Evolutionary conservation across 2,113 vertebrate species (phyloP).

Genomic region (Periophthalmus modestus): DNA sequence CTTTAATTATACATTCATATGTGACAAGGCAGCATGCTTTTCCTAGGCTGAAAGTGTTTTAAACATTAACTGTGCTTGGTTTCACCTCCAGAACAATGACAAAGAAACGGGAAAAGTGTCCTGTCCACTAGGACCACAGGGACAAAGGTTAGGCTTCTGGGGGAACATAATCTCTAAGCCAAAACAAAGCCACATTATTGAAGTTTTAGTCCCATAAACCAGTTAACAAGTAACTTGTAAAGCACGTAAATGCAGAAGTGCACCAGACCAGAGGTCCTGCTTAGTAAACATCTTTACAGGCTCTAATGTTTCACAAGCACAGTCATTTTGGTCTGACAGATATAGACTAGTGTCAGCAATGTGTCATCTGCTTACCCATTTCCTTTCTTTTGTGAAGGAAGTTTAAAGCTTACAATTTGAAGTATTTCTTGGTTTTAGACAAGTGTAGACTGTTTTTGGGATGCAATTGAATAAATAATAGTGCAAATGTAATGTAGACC

Average conservation of each 20-base stretch:
- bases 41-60: constrained; percentile 20
- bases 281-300: not conserved
- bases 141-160: constrained; percentile 25
- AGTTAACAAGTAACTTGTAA: constrained; percentile 38
- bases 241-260: not conserved
- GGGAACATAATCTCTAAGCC: constrained; percentile 23
- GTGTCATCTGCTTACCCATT: constrained; percentile 36
- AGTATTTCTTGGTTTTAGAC: not conserved
- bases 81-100: constrained; percentile 16
- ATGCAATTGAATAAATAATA: not conserved
- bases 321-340: not conserved
- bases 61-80: constrained; percentile 34
- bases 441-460: not conserved
- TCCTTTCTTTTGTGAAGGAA: constrained; percentile 30
- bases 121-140: not conserved
- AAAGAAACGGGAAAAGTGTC: constrained; percentile 14
- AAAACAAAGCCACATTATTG: constrained; percentile 20
- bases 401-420: not conserved
- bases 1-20: constrained; percentile 74
- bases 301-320: not conserved
- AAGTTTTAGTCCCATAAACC: constrained; percentile 15
- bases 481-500: constrained; percentile 66
- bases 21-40: constrained; percentile 48
- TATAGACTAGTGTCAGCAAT: constrained; percentile 45
- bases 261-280: not conserved